Base-by-base conservation (phyloP, 2,113 vertebrate species). In the Columba livia region DNA sequence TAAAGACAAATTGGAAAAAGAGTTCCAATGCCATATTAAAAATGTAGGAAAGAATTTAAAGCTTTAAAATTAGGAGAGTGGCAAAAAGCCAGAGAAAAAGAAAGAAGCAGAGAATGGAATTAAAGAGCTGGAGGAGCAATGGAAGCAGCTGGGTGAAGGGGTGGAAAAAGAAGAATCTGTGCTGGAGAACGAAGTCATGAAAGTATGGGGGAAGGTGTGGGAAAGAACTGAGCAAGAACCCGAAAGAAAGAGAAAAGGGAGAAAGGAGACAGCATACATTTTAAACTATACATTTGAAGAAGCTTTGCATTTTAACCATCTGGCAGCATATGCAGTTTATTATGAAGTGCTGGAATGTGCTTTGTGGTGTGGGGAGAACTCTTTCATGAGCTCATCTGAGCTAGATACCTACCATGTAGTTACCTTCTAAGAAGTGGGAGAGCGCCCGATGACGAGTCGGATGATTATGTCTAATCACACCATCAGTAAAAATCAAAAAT, bases 171-270 rank as follows among this genome's bases (percentile, higher is more conserved):
- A 92, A 85, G 88, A 77, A 93, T 85, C 18, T 3, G 51, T 80
- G 64, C 69, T 90, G 79, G 47, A 77, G 56, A 94, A 20, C 36
- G 83, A 88, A 97, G 72, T 90, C 92, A 97, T 2, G 74, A 95
- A 96, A 94, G 75, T 84, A 94, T 90, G 96, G 96, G 94, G 96
- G 96, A 94, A 95, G 95, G 94, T 97, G 96, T 96, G 85, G 96
- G 83, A 95, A 95, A 92, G 90, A 96, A 97, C 72, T 88, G 92
- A 97, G 95, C 90, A 96, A 95, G 85, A 93, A 94, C 75, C 90
- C 95, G 74, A 80, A 82, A 32, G 60, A 62, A 90, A 47, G 67
- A 94, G 62, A 86, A 96, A 95, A 92, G 36, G 36, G 36, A 93
- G 64, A 90, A 93, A 83, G 69, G 29, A 94, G 89, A 91, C 10